Evolutionary conservation across 2,797 vertebrate genomes (phyloP).

Genomic region (Prunella strophiata): DNA sequence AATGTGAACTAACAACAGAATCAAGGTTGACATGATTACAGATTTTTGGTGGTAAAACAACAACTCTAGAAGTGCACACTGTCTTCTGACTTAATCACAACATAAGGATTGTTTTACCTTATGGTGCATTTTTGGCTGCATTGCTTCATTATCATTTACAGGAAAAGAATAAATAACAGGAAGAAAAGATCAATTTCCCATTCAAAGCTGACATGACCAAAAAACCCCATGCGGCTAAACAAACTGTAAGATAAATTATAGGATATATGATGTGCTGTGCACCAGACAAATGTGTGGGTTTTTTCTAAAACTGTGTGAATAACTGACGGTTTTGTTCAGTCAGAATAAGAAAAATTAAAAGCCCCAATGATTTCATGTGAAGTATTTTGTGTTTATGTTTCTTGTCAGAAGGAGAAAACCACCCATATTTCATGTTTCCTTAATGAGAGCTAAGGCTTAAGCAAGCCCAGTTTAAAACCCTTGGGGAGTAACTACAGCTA

Average conservation of each 20-base stretch:
- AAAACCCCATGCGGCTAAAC: neutral
- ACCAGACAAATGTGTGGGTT: neutral
- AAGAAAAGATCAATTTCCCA: conserved; percentile 42
- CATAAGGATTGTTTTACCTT: neutral
- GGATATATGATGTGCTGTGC: neutral
- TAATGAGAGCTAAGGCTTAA: neutral
- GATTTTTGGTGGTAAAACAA: neutral
- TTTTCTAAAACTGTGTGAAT: neutral
- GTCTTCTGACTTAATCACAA: neutral
- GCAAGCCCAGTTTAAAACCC: neutral
- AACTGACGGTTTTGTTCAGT: neutral
- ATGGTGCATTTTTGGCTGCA: neutral
- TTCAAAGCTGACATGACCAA: neutral
- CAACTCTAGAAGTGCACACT: neutral
- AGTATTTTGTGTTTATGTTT: neutral
- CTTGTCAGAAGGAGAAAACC: neutral
- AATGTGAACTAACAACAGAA: neutral
- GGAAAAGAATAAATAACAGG: conserved; percentile 23
- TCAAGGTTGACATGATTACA: neutral
- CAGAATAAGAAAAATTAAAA: neutral
- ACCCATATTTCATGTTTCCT: neutral
- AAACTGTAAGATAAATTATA: conserved; percentile 49
- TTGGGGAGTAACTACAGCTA: neutral
- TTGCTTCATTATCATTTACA: conserved; percentile 17
- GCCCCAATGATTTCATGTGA: neutral